Evolutionary conservation across 2,797 vertebrate genomes (phyloP).

Genomic region (Typhlichthys eigenmanni): DNA sequence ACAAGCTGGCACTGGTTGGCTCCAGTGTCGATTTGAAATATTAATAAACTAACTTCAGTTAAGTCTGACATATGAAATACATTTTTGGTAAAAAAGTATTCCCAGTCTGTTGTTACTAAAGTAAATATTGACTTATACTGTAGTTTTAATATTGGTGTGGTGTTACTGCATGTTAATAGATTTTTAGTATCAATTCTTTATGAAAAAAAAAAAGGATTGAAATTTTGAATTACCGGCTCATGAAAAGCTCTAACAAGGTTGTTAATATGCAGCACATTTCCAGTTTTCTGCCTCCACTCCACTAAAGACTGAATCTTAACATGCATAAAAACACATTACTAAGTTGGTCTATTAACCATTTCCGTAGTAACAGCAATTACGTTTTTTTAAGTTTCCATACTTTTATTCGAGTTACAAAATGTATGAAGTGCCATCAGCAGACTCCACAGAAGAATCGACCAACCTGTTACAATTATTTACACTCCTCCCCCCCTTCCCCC

Average conservation of each 20-base stretch:
- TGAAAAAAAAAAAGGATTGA: too few species aligned
- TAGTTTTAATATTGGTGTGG: too few species aligned
- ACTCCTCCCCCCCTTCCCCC: slow-evolving; percentile 34
- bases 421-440: slow-evolving; percentile 82
- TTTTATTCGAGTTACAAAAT: slow-evolving; percentile 87
- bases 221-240: too few species aligned
- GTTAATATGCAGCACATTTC: too few species aligned
- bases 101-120: not conserved
- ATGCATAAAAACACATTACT: too few species aligned
- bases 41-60: slow-evolving; percentile 26
- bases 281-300: too few species aligned
- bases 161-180: too few species aligned
- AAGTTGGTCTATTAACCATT: too few species aligned
- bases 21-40: slow-evolving; percentile 86
- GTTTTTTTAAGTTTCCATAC: slow-evolving; percentile 68
- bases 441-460: slow-evolving; percentile 64
- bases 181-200: too few species aligned
- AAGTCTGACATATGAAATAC: slow-evolving; percentile 1
- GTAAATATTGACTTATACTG: not conserved
- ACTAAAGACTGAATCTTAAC: too few species aligned
- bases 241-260: too few species aligned
- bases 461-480: slow-evolving; percentile 76
- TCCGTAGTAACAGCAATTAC: slow-evolving; percentile 15
- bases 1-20: slow-evolving; percentile 93
- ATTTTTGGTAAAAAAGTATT: not conserved